Evolutionary conservation across 2,797 vertebrate species (phyloP).

Genomic region (Diplodus puntazzo): DNA sequence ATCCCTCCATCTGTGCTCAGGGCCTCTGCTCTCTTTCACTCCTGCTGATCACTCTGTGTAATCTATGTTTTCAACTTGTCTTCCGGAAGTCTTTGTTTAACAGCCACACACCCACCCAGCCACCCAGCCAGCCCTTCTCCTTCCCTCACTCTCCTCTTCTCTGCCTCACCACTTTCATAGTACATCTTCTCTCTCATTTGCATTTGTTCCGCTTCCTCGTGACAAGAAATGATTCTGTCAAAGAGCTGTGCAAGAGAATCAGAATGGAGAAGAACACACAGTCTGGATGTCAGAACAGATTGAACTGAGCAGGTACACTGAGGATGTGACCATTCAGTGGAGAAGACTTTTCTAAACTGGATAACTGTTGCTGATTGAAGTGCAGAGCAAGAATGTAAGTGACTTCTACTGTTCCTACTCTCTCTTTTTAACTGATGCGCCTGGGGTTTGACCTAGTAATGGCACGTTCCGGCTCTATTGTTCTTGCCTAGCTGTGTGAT

Average conservation of each 20-base stretch:
- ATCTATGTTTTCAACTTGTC: slow-evolving; percentile 73
- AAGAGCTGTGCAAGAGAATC: slow-evolving; percentile 60
- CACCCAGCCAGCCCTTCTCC: slow-evolving; percentile 55
- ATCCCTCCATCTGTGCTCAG: slow-evolving; percentile 35
- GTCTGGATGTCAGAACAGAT: slow-evolving; percentile 36
- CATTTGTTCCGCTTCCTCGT: slow-evolving; percentile 85
- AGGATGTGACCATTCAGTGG: slow-evolving; percentile 43
- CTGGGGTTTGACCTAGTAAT: slow-evolving; percentile 21
- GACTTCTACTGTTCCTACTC: slow-evolving; percentile 18
- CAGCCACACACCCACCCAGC: slow-evolving; percentile 65
- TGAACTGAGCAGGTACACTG: slow-evolving; percentile 30
- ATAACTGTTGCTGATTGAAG: slow-evolving; percentile 38
- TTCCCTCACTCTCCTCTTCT: slow-evolving; percentile 70
- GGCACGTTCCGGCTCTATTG: slow-evolving; percentile 20
- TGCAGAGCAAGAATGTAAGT: slow-evolving; percentile 59
- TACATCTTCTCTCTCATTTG: slow-evolving; percentile 83
- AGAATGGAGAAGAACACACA: slow-evolving; percentile 52
- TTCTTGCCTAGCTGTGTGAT: slow-evolving; percentile 30
- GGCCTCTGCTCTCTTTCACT: slow-evolving; percentile 42
- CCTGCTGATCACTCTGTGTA: slow-evolving; percentile 50
- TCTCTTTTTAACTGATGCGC: slow-evolving; percentile 8
- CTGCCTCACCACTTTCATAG: slow-evolving; percentile 70
- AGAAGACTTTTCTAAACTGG: slow-evolving; percentile 31
- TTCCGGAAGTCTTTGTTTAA: slow-evolving; percentile 80
- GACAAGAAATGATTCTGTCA: slow-evolving; percentile 74